A percentile compares a stretch with the other conserved stretches of the same genome.
phyloP scores from a whole-genome alignment of 2,888 invertebrate genomes.

The Pandemis cinnamomeana region DNA sequence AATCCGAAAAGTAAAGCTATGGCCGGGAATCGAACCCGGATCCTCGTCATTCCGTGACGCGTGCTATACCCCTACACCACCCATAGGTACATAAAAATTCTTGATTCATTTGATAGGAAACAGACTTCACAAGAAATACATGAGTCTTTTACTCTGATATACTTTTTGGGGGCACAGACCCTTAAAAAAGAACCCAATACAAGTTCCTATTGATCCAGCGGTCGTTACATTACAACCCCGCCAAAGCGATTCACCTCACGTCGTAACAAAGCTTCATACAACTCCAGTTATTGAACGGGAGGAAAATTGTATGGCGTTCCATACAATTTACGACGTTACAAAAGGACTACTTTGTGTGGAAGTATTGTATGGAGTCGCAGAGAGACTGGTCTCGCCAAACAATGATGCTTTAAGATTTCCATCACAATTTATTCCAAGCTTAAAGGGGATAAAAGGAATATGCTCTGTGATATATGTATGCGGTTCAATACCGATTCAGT shows the following conservation, averaged over 20 bases:
- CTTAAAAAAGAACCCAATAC: not conserved
- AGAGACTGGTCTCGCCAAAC: not conserved
- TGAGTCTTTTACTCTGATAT: not conserved
- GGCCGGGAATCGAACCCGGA: too few species aligned
- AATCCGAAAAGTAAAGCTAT: too few species aligned
- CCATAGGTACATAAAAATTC: too few species aligned
- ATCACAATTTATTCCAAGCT: not conserved
- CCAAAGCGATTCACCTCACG: not conserved
- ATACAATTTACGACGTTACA: conserved; percentile 6
- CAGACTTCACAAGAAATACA: too few species aligned
- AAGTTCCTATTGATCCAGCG: not conserved
- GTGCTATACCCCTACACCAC: too few species aligned
- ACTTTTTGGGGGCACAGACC: not conserved
- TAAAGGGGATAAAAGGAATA: not conserved
- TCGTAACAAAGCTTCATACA: not conserved
- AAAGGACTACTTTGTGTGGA: conserved; percentile 4
- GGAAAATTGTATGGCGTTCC: not conserved
- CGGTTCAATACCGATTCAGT: too few species aligned
- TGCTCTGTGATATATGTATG: too few species aligned
- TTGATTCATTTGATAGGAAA: too few species aligned
- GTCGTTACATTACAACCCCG: not conserved
- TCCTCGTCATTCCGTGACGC: too few species aligned
- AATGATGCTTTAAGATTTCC: conserved; percentile 2
- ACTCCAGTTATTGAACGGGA: not conserved
- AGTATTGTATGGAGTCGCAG: not conserved